These are phyloP conservation scores for Papilio polyxenes DNA, from an alignment of 1,140 invertebrate species.

Conservation along the genomic window DNA sequence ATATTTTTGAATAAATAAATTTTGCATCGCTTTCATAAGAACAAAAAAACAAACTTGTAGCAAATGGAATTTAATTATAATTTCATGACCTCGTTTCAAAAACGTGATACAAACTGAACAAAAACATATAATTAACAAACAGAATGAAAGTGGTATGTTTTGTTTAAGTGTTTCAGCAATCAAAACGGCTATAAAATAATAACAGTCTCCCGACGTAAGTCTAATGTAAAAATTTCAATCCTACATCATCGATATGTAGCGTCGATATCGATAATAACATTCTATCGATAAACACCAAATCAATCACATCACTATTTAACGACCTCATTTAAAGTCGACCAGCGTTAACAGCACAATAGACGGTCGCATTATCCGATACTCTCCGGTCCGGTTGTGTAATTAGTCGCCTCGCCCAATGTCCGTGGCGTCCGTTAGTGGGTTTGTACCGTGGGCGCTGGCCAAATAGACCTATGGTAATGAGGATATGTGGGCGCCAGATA, in stretches of 20 bases:
- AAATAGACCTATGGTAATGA: constrained; percentile 9
- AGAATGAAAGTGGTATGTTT: no score
- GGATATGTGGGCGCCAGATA: constrained; percentile 19
- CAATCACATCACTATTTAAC: constrained; percentile 12
- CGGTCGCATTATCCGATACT: constrained; percentile 24
- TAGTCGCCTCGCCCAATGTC: constrained; percentile 17
- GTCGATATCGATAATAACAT: background rate
- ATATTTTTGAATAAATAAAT: background rate
- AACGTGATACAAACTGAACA: background rate
- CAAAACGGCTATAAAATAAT: no score
- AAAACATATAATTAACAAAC: background rate
- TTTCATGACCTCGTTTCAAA: background rate
- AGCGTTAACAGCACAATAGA: constrained; percentile 24
- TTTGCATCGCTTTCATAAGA: background rate
- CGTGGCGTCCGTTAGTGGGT: constrained; percentile 3
- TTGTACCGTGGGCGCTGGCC: constrained; percentile 12
- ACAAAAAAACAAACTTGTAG: background rate
- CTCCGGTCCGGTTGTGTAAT: constrained; percentile 30
- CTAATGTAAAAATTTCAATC: no score
- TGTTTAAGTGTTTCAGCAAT: no score
- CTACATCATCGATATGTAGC: background rate
- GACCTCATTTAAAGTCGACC: constrained; percentile 22
- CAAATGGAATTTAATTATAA: background rate
- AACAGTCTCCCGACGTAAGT: no score
- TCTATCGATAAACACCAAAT: background rate